Evolutionary conservation across 1,140 invertebrate genomes (phyloP).

Genomic region (Eufriesea mexicana): DNA sequence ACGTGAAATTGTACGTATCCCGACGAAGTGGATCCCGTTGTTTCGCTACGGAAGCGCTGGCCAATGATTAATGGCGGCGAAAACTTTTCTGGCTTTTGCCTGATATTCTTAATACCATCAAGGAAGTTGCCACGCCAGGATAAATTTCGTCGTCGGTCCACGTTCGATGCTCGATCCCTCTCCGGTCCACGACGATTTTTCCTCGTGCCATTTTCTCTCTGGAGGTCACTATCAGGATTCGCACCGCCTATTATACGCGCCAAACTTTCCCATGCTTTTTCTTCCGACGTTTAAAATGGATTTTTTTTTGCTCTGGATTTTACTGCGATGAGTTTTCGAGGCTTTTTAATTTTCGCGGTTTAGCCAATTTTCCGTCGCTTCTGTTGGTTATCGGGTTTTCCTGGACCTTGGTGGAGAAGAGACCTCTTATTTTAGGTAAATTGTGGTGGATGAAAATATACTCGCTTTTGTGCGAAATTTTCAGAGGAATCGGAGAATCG

Average conservation of each 20-base stretch:
- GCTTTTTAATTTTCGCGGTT: no score
- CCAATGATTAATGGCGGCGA: slow-evolving; percentile 33
- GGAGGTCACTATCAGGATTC: neutral
- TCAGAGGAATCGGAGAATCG: no score
- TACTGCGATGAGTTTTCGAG: no score
- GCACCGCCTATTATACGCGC: neutral
- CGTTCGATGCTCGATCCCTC: slow-evolving; percentile 3
- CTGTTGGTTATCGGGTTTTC: no score
- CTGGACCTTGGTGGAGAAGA: no score
- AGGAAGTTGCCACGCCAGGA: neutral
- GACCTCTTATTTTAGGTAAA: no score
- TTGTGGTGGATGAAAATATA: no score
- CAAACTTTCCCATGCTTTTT: neutral
- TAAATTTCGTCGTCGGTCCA: slow-evolving; percentile 2
- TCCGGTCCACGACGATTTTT: neutral
- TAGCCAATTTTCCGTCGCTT: no score
- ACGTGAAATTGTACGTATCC: slow-evolving; percentile 49
- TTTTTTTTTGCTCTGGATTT: no score
- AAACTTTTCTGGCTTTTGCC: slow-evolving; percentile 29
- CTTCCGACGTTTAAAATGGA: no score
- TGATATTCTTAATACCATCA: slow-evolving; percentile 36
- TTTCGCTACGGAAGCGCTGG: neutral
- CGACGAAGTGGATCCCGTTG: slow-evolving; percentile 28
- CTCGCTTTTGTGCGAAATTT: no score
- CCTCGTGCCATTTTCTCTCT: neutral